phyloP scores from a whole-genome alignment of 2,797 vertebrate genomes.

The Sebastiscus tertius region DNA sequence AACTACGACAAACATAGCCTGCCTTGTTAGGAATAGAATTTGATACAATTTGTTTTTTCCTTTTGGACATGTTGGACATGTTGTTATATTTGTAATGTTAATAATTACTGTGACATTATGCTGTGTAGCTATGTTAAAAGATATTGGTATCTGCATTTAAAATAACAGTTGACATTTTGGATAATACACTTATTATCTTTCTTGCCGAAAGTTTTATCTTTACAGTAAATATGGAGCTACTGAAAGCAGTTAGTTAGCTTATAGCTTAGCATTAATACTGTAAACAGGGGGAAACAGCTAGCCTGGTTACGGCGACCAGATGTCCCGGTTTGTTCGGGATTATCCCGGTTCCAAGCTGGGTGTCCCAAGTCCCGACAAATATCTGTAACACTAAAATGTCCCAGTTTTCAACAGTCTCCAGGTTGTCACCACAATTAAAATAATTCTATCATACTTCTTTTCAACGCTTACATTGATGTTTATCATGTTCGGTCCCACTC shows the following conservation, averaged over 20 bases:
- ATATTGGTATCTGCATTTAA: not conserved
- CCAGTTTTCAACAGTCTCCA: not conserved
- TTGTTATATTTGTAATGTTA: not conserved
- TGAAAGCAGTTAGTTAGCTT: not conserved
- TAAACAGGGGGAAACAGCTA: not conserved
- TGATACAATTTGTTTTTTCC: not conserved
- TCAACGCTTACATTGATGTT: not conserved
- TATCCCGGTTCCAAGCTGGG: too few relatives aligned
- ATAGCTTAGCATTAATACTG: not conserved
- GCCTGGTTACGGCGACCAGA: not conserved
- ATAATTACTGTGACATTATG: not conserved
- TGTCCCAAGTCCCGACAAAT: too few relatives aligned
- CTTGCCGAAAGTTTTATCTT: not conserved
- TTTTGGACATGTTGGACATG: not conserved
- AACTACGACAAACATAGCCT: not conserved
- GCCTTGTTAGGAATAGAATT: not conserved
- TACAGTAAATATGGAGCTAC: not conserved
- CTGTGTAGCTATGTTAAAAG: not conserved
- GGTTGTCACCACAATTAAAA: not conserved
- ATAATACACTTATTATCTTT: not conserved
- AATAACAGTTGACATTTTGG: not conserved
- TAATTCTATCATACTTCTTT: not conserved
- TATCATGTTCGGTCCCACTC: not conserved
- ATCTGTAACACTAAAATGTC: too few relatives aligned
- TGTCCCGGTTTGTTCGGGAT: too few relatives aligned